phyloP scores from a whole-genome alignment of 2,797 vertebrate genomes.

The Pelodytes ibericus region DNA sequence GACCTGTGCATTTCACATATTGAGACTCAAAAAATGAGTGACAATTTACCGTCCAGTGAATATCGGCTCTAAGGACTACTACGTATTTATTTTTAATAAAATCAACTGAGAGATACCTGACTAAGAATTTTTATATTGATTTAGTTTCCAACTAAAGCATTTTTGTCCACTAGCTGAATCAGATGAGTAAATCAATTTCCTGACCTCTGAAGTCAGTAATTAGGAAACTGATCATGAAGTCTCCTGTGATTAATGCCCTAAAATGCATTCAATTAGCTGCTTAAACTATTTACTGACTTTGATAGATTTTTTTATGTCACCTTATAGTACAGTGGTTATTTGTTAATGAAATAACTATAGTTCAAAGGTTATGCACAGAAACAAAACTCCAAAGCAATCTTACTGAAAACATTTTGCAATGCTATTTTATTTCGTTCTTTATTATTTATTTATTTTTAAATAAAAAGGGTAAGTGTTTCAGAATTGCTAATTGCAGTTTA shows the following conservation, averaged over 20 bases:
- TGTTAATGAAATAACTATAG: background rate
- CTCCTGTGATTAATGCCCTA: conserved; percentile 39
- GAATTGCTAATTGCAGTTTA: no score
- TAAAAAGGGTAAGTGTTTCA: no score
- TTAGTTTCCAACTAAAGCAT: conserved; percentile 11
- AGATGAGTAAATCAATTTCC: conserved; percentile 40
- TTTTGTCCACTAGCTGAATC: conserved; percentile 13
- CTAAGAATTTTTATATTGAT: conserved; percentile 29
- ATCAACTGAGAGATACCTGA: conserved; percentile 9
- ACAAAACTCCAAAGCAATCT: background rate
- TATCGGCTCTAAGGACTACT: background rate
- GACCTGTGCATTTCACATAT: background rate
- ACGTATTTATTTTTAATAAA: conserved; percentile 23
- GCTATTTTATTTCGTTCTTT: no score
- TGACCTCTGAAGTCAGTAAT: conserved; percentile 41
- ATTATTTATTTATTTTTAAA: no score
- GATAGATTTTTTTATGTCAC: conserved; percentile 31
- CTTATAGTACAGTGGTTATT: background rate
- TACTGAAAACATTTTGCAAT: no score
- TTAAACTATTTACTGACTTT: conserved; percentile 9
- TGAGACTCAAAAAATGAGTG: background rate
- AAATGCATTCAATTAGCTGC: conserved; percentile 32
- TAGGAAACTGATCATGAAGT: conserved; percentile 32
- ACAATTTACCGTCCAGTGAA: conserved; percentile 4
- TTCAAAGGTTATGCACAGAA: background rate